Evolutionary conservation across 2,113 vertebrate species (phyloP).

Genomic region (Canis aureus): DNA sequence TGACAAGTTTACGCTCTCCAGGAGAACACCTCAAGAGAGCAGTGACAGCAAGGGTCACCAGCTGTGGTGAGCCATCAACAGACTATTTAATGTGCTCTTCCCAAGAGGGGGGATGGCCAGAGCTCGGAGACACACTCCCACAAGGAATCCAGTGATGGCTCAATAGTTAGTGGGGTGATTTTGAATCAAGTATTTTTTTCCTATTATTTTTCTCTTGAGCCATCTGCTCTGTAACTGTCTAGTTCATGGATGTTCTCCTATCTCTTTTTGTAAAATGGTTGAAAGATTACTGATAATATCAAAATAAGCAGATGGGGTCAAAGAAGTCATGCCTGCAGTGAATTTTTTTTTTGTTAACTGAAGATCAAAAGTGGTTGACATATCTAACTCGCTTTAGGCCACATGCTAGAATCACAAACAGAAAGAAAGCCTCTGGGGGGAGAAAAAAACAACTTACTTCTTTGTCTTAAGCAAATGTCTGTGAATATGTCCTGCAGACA

Average conservation of each 20-base stretch:
- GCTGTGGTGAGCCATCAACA: not conserved
- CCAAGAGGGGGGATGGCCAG: not conserved
- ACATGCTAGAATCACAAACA: not conserved
- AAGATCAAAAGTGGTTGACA: not conserved
- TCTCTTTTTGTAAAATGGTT: not conserved
- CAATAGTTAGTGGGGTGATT: not conserved
- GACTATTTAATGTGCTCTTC: not conserved
- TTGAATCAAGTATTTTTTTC: not conserved
- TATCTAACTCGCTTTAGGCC: not conserved
- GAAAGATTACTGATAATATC: constrained; percentile 70
- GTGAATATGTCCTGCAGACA: not conserved
- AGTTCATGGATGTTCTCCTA: not conserved
- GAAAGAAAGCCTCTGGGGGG: not conserved
- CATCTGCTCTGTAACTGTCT: not conserved
- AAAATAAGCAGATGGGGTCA: constrained; percentile 63
- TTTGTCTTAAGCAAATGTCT: constrained; percentile 6
- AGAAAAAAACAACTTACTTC: not conserved
- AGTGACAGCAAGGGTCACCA: not conserved
- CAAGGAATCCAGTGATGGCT: not conserved
- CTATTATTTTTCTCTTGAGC: not conserved
- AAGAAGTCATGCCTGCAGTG: not conserved
- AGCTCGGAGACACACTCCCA: not conserved
- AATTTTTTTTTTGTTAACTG: not conserved
- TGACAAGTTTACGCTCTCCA: not conserved
- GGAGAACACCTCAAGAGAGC: not conserved